Conservation (phyloP, 2,888 invertebrate genomes). For the Epirrhoe tristata region DNA sequence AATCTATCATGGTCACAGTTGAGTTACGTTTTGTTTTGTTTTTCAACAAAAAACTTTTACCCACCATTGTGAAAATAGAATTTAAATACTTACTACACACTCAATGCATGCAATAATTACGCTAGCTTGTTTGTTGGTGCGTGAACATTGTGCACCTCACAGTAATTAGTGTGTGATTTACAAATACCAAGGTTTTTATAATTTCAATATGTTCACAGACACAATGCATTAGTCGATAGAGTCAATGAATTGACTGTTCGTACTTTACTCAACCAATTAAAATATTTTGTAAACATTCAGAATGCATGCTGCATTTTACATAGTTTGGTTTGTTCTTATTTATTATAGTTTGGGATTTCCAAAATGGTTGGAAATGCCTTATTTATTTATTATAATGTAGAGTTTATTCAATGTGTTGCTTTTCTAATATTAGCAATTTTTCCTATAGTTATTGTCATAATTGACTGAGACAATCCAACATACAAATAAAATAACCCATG, state of each 20-base stretch:
- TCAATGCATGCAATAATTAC: slow-evolving; percentile 53
- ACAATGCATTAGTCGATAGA: slow-evolving; percentile 32
- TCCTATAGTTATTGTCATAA: too few relatives aligned
- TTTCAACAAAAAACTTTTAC: slow-evolving; percentile 11
- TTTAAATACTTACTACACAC: slow-evolving; percentile 30
- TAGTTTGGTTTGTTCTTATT: not conserved
- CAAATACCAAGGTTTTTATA: slow-evolving; percentile 41
- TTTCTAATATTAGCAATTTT: too few relatives aligned
- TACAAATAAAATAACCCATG: too few relatives aligned
- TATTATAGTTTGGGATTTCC: too few relatives aligned
- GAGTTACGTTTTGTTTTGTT: not conserved
- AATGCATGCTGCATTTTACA: not conserved
- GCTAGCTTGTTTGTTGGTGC: slow-evolving; percentile 50
- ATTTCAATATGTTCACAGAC: slow-evolving; percentile 36
- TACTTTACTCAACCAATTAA: not conserved
- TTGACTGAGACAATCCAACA: too few relatives aligned
- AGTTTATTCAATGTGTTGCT: too few relatives aligned
- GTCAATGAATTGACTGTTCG: slow-evolving; percentile 13
- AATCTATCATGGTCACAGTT: not conserved
- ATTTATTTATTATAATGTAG: too few relatives aligned
- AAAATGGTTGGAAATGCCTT: too few relatives aligned
- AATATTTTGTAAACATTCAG: not conserved
- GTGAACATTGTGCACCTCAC: slow-evolving; percentile 50
- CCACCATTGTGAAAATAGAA: slow-evolving; percentile 36
- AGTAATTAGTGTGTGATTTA: slow-evolving; percentile 41